Conservation (phyloP, 1,140 invertebrate genomes). For the Hormaphis cornu region DNA sequence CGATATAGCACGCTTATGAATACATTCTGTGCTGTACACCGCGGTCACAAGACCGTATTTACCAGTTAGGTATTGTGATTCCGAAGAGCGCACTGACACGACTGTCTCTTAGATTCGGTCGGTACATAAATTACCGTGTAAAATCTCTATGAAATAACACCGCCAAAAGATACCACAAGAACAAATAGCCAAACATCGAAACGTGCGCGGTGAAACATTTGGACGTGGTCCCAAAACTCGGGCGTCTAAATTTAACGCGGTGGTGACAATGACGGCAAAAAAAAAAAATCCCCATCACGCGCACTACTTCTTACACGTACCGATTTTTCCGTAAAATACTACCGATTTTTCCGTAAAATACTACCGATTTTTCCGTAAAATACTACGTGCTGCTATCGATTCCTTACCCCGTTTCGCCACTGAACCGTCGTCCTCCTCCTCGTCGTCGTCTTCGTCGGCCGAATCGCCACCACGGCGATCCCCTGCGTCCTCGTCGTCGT, state of each 20-base stretch:
- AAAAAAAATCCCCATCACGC: not conserved
- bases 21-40: too few relatives aligned
- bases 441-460: constrained; percentile 11
- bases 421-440: not conserved
- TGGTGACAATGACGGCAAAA: constrained; percentile 23
- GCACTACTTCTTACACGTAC: not conserved
- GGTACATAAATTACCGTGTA: too few relatives aligned
- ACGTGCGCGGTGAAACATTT: constrained; percentile 10
- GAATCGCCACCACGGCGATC: not conserved
- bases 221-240: not conserved
- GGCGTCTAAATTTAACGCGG: constrained; percentile 29
- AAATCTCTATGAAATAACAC: too few relatives aligned
- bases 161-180: too few relatives aligned
- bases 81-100: too few relatives aligned
- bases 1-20: too few relatives aligned
- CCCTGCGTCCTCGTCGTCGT: not conserved
- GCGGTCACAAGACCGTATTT: too few relatives aligned
- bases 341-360: not conserved
- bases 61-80: too few relatives aligned
- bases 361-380: not conserved
- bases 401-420: constrained; percentile 5
- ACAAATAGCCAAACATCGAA: too few relatives aligned
- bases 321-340: not conserved
- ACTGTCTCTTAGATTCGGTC: too few relatives aligned
- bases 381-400: not conserved